Conservation (phyloP, 2,888 invertebrate genomes). For the Steinernema scapterisci region DNA sequence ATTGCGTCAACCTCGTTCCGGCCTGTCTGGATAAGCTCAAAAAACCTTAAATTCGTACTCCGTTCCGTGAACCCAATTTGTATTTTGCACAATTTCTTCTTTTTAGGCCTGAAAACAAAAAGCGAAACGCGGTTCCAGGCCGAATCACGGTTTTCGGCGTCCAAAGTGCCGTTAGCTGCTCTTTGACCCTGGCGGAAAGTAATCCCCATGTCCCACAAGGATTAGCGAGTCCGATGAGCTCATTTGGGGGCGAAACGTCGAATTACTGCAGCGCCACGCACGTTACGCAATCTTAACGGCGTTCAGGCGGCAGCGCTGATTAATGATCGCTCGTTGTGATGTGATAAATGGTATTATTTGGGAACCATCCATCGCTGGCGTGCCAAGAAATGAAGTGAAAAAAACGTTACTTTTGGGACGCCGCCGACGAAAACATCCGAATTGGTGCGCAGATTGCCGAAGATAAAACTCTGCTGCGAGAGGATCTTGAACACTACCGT, state of each 20-base stretch:
- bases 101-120: no score
- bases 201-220: background rate
- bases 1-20: no score
- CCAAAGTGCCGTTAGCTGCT: no score
- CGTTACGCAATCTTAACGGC: background rate
- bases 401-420: constrained; percentile 76
- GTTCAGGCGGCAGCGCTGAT: constrained; percentile 27
- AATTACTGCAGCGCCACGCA: constrained; percentile 5
- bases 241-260: constrained; percentile 15
- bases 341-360: constrained; percentile 33
- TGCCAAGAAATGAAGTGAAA: constrained; percentile 72
- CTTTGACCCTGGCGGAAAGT: no score
- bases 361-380: constrained; percentile 16
- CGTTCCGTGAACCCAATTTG: no score
- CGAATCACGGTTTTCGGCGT: no score
- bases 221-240: background rate
- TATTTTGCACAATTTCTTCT: no score
- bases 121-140: no score
- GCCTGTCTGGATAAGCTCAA: no score
- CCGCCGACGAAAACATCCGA: constrained; percentile 96
- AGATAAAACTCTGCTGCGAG: constrained; percentile 83
- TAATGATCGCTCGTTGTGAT: constrained; percentile 28
- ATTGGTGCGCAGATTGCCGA: constrained; percentile 84
- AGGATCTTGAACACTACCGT: constrained; percentile 70
- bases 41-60: no score